Evolutionary conservation across 2,113 vertebrate species (phyloP).

Genomic region (Quiscalus mexicanus): DNA sequence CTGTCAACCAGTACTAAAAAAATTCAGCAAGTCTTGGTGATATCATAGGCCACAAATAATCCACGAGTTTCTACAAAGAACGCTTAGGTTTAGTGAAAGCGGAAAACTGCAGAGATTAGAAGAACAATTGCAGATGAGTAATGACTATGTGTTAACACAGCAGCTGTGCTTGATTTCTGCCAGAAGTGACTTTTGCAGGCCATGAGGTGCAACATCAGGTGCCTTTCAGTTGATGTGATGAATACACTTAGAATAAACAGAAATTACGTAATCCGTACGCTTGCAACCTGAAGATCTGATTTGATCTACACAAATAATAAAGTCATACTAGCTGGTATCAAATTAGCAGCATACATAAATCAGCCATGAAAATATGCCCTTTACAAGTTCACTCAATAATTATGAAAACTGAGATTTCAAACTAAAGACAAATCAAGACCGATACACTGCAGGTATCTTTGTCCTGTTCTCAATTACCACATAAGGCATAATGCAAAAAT

Average conservation of each 20-base stretch:
- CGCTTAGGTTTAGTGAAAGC: background rate
- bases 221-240: background rate
- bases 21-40: background rate
- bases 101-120: background rate
- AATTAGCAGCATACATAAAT: background rate
- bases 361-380: background rate
- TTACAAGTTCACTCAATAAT: background rate
- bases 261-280: background rate
- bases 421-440: background rate
- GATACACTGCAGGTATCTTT: background rate
- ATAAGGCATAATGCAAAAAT: background rate
- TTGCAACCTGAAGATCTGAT: background rate
- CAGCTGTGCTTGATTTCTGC: background rate
- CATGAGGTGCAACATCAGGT: background rate
- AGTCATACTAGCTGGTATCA: background rate
- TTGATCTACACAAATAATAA: background rate
- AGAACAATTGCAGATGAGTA: background rate
- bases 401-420: background rate
- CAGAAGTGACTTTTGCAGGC: background rate
- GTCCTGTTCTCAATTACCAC: background rate
- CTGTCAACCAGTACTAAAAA: constrained; percentile 18
- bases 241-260: background rate
- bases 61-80: background rate
- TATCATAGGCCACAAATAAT: background rate
- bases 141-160: background rate